Evolutionary conservation across 2,888 invertebrate genomes (phyloP), one percentile per base, ranked within the genome.

Genomic region (Scelioninae gen. 2): DNA sequence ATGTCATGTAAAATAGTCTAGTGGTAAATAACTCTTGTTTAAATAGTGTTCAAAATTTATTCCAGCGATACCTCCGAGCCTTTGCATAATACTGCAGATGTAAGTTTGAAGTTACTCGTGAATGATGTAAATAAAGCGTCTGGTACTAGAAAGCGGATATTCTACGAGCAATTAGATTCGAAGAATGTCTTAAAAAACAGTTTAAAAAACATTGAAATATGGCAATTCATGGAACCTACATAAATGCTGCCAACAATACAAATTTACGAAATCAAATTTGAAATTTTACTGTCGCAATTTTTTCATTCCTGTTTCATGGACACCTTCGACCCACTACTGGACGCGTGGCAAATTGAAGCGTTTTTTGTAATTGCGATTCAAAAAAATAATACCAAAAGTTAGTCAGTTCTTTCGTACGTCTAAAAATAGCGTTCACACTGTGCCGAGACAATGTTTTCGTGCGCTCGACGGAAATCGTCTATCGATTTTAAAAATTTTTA

Each of bases 131-230:
- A 43, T 53, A 15, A 64, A 53, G 31, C 50, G 18, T 25, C 19
- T 11, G 9, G 13, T 19, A 55, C 39, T 55, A 33, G 28, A 50
- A 33, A 55, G 65, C 9, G 9, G 46, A 76, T 78, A 78, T 64
- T 78, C 75, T 71, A 79, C 77, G 78, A 78, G 70, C 71, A 78
- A 78, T 79, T 79, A 78, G 69, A 60, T 73, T n/a, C 74, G 64
- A 64, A 74, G 75, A 79, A 79, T 78, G 77, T 78, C 77, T 75
- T 76, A 53, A 31, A 46, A 2, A 43, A n/a, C n/a, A n/a, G n/a
- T 45, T 55, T 48, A 46, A 19, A 50, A 53, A 48, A 11, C 11
- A n/a, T n/a, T 31, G n/a, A 28, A 18, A 53, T 33, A 53, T 7
- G n/a, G 25, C 16, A 11, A 18, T 64, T 55, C 53, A 25, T 45